phyloP scores from a whole-genome alignment of 2,888 invertebrate genomes.

The Cerceris rybyensis region DNA sequence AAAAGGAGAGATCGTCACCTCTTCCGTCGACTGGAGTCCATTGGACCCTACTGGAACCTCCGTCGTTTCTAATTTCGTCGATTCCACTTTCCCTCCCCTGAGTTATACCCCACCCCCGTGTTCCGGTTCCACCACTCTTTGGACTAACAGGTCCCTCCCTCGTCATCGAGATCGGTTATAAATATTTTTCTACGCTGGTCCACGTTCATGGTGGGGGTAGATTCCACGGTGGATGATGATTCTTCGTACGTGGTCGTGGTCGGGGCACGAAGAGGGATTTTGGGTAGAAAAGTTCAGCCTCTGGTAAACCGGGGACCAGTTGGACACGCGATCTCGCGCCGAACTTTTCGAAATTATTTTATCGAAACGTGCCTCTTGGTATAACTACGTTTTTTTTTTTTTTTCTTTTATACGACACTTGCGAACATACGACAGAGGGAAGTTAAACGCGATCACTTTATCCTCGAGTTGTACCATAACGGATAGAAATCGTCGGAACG shows the following conservation, averaged over 20 bases:
- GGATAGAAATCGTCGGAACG: neutral
- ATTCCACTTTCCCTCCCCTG: slow-evolving; percentile 10
- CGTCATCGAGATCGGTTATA: slow-evolving; percentile 76
- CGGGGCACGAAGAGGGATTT: slow-evolving; percentile 76
- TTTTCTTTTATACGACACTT: slow-evolving; percentile 1
- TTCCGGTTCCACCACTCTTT: slow-evolving; percentile 24
- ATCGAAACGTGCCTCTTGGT: slow-evolving; percentile 10
- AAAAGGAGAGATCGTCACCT: slow-evolving; percentile 2
- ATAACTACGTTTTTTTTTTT: neutral
- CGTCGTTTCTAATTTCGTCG: slow-evolving; percentile 59
- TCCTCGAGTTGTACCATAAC: too few relatives aligned
- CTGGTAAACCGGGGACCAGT: slow-evolving; percentile 76
- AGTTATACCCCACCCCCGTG: too few relatives aligned
- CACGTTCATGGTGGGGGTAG: slow-evolving; percentile 69
- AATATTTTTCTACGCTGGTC: slow-evolving; percentile 81
- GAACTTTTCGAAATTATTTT: slow-evolving; percentile 61
- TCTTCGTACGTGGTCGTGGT: slow-evolving; percentile 80
- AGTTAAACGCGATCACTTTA: too few relatives aligned
- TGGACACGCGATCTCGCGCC: slow-evolving; percentile 75
- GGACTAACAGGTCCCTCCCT: slow-evolving; percentile 42
- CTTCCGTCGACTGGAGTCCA: slow-evolving; percentile 20
- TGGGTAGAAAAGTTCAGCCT: slow-evolving; percentile 79
- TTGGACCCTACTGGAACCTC: slow-evolving; percentile 44
- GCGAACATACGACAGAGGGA: too few relatives aligned
- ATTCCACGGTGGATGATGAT: slow-evolving; percentile 66